phyloP scores from a whole-genome alignment of 92 coral and sea anemone species.

The Umimayanthus kanabou region DNA sequence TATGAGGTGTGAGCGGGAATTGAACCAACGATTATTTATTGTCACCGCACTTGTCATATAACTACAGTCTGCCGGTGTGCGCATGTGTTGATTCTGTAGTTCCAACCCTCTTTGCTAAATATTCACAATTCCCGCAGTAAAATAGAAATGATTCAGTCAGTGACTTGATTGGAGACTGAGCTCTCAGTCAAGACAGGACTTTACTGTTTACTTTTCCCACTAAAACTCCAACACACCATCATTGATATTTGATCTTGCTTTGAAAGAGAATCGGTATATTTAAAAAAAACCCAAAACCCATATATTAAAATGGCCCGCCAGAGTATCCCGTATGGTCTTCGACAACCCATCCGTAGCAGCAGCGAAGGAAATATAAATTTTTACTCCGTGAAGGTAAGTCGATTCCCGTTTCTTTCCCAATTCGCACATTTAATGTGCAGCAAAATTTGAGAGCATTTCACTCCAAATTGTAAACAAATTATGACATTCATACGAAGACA shows the following conservation, averaged over 20 bases:
- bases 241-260: background rate
- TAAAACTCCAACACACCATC: background rate
- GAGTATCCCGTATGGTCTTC: background rate
- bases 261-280: background rate
- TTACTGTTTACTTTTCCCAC: background rate
- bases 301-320: slow-evolving; percentile 27
- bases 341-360: slow-evolving; percentile 22
- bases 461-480: background rate
- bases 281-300: too few species aligned
- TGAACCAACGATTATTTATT: background rate
- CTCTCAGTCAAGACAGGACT: slow-evolving; percentile 6
- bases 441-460: background rate
- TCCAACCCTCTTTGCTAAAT: background rate
- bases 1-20: slow-evolving; percentile 9
- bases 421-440: background rate
- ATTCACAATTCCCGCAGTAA: background rate
- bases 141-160: background rate
- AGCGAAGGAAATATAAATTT: slow-evolving; percentile 33
- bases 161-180: background rate
- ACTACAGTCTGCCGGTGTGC: background rate
- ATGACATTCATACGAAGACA: background rate
- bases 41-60: background rate
- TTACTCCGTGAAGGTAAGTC: slow-evolving; percentile 26
- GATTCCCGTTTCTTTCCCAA: background rate
- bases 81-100: background rate